A percentile compares a stretch with the other conserved stretches of the same genome.
These are phyloP conservation scores for Ectobius pallidus DNA, from an alignment of 2,888 invertebrate species.

Conservation along the genomic window DNA sequence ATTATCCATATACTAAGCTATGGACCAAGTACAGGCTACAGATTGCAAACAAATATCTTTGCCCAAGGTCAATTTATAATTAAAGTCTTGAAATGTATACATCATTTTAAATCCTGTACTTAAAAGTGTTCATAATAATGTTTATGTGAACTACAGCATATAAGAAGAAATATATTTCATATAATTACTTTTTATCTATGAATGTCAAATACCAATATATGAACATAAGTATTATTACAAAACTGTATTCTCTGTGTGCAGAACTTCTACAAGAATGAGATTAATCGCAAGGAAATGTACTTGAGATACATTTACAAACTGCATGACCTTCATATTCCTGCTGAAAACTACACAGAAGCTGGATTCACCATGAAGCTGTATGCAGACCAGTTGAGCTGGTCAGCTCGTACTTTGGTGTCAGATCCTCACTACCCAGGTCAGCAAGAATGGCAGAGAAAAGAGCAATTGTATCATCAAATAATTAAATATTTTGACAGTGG, in stretches of 20 bases:
- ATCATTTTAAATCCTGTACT: too few species aligned
- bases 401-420: slow-evolving; percentile 53
- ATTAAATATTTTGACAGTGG: slow-evolving; percentile 93
- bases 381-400: slow-evolving; percentile 89
- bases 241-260: slow-evolving; percentile 52
- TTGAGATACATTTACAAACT: slow-evolving; percentile 93
- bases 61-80: too few species aligned
- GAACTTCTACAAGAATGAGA: slow-evolving; percentile 97
- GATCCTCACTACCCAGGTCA: slow-evolving; percentile 66
- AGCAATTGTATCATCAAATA: slow-evolving; percentile 85
- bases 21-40: too few species aligned
- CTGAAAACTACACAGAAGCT: slow-evolving; percentile 93
- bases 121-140: too few species aligned
- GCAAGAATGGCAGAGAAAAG: slow-evolving; percentile 89
- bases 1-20: too few species aligned
- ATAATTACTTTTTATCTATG: too few species aligned
- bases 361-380: slow-evolving; percentile 94
- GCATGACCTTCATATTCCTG: slow-evolving; percentile 88
- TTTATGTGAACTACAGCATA: too few species aligned
- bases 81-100: too few species aligned
- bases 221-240: too few species aligned
- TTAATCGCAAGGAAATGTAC: slow-evolving; percentile 95
- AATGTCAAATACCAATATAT: too few species aligned
- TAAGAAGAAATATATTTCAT: too few species aligned
- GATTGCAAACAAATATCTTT: too few species aligned